Conservation (phyloP, 2,888 invertebrate genomes). For the Serripes groenlandicus region DNA sequence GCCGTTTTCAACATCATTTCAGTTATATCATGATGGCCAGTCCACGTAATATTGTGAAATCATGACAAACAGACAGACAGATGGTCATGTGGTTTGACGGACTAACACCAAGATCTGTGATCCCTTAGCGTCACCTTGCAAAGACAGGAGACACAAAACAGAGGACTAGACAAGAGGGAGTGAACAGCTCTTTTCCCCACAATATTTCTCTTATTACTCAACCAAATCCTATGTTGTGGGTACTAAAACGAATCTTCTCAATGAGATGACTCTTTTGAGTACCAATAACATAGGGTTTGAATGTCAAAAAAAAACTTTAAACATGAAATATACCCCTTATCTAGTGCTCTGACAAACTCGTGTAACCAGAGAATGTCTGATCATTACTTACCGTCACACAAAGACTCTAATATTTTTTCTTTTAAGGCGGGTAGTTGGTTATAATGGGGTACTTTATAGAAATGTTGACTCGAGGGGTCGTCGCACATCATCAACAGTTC, state of each 20-base stretch:
- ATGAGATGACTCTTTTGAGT: background rate
- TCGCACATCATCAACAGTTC: constrained; percentile 80
- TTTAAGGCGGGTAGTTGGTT: constrained; percentile 71
- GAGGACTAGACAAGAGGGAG: too few relatives aligned
- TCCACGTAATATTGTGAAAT: too few relatives aligned
- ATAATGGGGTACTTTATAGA: constrained; percentile 78
- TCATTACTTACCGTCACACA: constrained; percentile 79
- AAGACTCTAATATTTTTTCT: constrained; percentile 72
- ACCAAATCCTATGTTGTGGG: background rate
- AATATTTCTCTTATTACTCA: background rate
- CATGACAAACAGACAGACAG: too few relatives aligned
- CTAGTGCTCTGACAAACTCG: too few relatives aligned
- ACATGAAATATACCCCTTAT: background rate
- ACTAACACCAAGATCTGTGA: too few relatives aligned
- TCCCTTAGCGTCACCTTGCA: too few relatives aligned
- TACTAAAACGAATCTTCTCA: background rate
- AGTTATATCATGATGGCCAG: too few relatives aligned
- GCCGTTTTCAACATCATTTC: too few relatives aligned
- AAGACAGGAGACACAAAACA: too few relatives aligned
- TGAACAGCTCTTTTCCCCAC: too few relatives aligned
- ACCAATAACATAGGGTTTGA: background rate
- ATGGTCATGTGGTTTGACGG: too few relatives aligned
- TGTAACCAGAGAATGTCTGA: too few relatives aligned
- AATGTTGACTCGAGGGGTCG: constrained; percentile 76
- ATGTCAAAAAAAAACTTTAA: background rate